These are phyloP conservation scores for Trichonephila clavata DNA, from an alignment of 1,140 invertebrate genomes.

Conservation along the genomic window DNA sequence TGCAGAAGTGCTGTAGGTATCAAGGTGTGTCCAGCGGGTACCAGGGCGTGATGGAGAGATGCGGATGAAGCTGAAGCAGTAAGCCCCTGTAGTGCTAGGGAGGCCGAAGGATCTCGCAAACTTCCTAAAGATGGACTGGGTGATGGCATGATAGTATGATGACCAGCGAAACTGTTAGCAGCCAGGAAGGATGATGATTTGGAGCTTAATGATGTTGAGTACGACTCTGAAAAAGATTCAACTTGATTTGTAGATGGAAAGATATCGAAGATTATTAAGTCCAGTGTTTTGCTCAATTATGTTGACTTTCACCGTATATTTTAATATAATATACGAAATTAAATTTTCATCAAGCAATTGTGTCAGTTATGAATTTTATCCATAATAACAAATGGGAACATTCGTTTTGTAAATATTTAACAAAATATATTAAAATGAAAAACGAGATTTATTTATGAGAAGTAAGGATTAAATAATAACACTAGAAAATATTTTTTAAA, in stretches of 20 bases:
- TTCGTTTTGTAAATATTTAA: no score
- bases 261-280: not conserved
- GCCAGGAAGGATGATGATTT: conserved; percentile 55
- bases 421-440: no score
- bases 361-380: no score
- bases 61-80: conserved; percentile 63
- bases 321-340: not conserved
- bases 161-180: conserved; percentile 5
- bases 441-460: no score
- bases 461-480: no score
- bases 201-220: not conserved
- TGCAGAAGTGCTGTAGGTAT: conserved; percentile 59
- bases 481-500: no score
- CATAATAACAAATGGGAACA: no score
- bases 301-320: not conserved
- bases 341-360: no score
- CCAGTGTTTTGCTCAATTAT: not conserved
- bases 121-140: conserved; percentile 71
- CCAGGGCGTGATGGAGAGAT: conserved; percentile 57
- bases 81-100: not conserved
- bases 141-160: conserved; percentile 55
- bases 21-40: conserved; percentile 51
- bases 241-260: not conserved
- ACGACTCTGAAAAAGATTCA: conserved; percentile 54
- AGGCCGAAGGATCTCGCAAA: conserved; percentile 55